Conservation (phyloP, 1,140 invertebrate genomes). For the Pentalonia nigronervosa region DNA sequence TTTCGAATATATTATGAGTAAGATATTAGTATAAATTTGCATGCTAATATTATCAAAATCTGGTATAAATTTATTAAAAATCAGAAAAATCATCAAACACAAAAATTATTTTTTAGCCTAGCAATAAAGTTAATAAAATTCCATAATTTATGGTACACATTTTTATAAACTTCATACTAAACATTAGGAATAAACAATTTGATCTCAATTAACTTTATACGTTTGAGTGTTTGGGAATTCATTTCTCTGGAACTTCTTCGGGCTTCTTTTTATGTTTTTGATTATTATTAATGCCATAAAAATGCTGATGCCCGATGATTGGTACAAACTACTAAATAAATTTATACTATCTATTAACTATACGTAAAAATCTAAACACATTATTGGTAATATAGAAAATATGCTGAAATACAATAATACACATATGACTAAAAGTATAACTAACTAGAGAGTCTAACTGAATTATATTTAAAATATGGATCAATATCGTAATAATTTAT, state of each 20-base stretch:
- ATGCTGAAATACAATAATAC: not conserved
- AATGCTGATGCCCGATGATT: not conserved
- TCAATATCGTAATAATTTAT: slow-evolving; percentile 31
- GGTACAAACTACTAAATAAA: not conserved
- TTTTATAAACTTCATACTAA: not conserved
- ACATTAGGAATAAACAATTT: not conserved
- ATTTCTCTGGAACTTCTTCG: not conserved
- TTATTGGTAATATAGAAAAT: not conserved
- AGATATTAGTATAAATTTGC: no score
- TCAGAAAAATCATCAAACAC: no score
- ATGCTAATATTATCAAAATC: no score
- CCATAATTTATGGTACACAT: not conserved
- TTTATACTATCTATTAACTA: not conserved
- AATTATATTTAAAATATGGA: not conserved
- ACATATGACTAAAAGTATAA: no score
- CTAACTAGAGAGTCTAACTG: no score
- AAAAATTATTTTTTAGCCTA: not conserved
- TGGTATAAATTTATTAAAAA: no score
- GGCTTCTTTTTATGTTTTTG: not conserved
- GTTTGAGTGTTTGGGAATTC: not conserved
- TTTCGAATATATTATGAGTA: not conserved
- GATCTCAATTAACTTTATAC: not conserved
- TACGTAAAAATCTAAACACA: not conserved
- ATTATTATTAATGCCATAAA: not conserved
- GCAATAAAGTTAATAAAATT: not conserved